Evolutionary conservation across 2,113 vertebrate genomes (phyloP), one percentile per base, ranked within the genome.

Genomic region (Tragulus kanchil): DNA sequence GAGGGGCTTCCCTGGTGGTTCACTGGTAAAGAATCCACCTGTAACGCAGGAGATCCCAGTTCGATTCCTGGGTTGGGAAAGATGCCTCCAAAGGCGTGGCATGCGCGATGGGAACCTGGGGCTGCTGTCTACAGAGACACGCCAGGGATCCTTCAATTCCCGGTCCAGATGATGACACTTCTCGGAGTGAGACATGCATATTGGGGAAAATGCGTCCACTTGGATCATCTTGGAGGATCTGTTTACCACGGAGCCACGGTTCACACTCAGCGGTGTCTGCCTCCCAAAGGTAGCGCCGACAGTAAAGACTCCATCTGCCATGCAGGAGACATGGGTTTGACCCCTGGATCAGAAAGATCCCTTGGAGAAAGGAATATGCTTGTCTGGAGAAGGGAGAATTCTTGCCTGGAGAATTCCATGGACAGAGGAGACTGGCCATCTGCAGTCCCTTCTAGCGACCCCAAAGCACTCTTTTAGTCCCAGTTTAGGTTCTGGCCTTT

Each of bases 201-300:
- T 36, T 71, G 50, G 61, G 56, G 21, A 50, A 92, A 79, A 73
- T 2, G 3, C 2, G 21, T 65, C 14, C 56, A 13, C 23, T 0
- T 15, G 58, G 31, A 21, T 17, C 25, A 0, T 11, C 28, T 21
- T 71, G 26, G 81, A 78, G 56, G 67, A 50, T 23, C 64, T 86
- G 36, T 64, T 62, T 25, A 26, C 58, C 11, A 0, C 58, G 1
- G 6, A 31, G 65, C 48, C 23, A 3, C 61, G 58, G 58, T 52
- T 90, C 14, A 59, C 12, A 14, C 0, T 79, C 17, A 52, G 13
- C 25, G 48, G 17, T 4, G 1, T 52, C 48, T 52, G 19, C 28
- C 52, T 11, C 9, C 3, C 2, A 14, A 2, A 25, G 23, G 8
- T 19, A 48, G 42, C 69, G 25, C 1, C 0, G 69, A 3, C 42